Evolutionary conservation across 2,888 invertebrate genomes (phyloP).

Genomic region (Eupithecia centaureata): DNA sequence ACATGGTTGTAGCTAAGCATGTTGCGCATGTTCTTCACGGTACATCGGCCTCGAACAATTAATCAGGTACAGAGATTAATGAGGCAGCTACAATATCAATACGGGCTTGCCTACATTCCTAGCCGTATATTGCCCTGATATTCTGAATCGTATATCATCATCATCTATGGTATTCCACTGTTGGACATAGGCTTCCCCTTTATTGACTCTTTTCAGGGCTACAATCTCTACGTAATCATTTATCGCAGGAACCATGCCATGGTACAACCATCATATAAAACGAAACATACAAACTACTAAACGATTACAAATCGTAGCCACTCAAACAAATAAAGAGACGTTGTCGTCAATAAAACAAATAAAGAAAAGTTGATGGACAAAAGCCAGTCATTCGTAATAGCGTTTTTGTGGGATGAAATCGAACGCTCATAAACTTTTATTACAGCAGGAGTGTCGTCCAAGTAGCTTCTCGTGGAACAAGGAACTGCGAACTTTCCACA

Average conservation of each 20-base stretch:
- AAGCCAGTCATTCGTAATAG: constrained; percentile 28
- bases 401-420: constrained; percentile 33
- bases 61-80: constrained; percentile 33
- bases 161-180: background rate
- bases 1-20: constrained; percentile 13
- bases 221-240: background rate
- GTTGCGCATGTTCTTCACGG: constrained; percentile 30
- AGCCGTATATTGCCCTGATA: background rate
- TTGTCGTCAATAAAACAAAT: constrained; percentile 14
- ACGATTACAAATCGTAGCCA: constrained; percentile 3
- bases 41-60: constrained; percentile 27
- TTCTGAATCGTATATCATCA: background rate
- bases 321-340: constrained; percentile 7
- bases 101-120: constrained; percentile 12
- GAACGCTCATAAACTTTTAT: constrained; percentile 37
- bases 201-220: background rate
- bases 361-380: constrained; percentile 23
- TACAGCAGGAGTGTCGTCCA: constrained; percentile 32
- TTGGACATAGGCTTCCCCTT: background rate
- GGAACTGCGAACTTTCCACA: constrained; percentile 51
- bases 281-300: background rate
- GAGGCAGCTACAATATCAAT: constrained; percentile 23
- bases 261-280: background rate
- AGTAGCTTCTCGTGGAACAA: constrained; percentile 33
- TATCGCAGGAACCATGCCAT: background rate